Evolutionary conservation across 1,140 invertebrate species (phyloP).

Genomic region (Lanistes nyassanus): DNA sequence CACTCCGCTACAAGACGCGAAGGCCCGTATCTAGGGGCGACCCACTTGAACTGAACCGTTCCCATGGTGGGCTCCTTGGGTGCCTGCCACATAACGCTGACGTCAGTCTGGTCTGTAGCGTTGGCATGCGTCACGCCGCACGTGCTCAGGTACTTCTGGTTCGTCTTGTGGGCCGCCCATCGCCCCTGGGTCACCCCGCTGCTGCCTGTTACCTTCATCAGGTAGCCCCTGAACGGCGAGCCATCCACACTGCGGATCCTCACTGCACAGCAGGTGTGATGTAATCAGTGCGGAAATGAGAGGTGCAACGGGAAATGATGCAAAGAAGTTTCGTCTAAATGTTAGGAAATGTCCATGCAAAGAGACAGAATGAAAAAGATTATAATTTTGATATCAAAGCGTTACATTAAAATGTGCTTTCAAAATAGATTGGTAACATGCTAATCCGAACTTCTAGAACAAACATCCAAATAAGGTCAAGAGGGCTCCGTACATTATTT

Average conservation of each 20-base stretch:
- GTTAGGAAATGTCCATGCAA: not conserved
- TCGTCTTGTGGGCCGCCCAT: slow-evolving; percentile 5
- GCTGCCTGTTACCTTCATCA: slow-evolving; percentile 19
- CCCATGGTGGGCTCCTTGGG: slow-evolving; percentile 8
- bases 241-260: slow-evolving; percentile 14
- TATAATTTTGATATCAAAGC: too few relatives aligned
- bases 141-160: slow-evolving; percentile 10
- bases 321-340: not conserved
- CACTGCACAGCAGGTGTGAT: not conserved
- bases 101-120: not conserved
- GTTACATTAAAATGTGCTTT: too few relatives aligned
- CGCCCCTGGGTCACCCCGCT: slow-evolving; percentile 9
- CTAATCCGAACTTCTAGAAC: too few relatives aligned
- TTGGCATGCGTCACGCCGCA: slow-evolving; percentile 18
- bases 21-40: too few relatives aligned
- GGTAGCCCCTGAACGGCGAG: slow-evolving; percentile 18
- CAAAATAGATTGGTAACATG: too few relatives aligned
- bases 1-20: too few relatives aligned
- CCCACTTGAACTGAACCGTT: slow-evolving; percentile 18
- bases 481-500: too few relatives aligned
- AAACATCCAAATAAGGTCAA: too few relatives aligned
- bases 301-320: not conserved
- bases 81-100: slow-evolving; percentile 11
- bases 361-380: not conserved
- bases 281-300: too few relatives aligned